phyloP scores from a whole-genome alignment of 2,888 invertebrate genomes.

The Eledone cirrhosa region DNA sequence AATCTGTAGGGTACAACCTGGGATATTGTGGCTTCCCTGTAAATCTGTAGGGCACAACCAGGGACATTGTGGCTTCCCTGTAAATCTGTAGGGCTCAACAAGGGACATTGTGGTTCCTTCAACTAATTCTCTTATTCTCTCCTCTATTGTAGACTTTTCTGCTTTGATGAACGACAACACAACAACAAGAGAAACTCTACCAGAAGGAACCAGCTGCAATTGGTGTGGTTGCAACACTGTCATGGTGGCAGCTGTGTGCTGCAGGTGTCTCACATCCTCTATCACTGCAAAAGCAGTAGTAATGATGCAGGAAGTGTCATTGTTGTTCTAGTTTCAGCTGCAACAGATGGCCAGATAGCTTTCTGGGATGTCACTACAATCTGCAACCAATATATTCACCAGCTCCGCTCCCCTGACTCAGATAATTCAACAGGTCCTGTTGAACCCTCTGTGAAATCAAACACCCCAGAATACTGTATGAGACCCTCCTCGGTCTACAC shows the following conservation, averaged over 20 bases:
- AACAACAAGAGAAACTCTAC: constrained; percentile 17
- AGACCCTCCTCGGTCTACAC: too few species aligned
- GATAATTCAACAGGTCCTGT: not conserved
- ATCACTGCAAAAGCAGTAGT: not conserved
- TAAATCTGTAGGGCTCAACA: too few species aligned
- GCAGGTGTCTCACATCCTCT: constrained; percentile 70
- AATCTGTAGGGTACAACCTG: too few species aligned
- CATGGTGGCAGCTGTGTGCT: constrained; percentile 77
- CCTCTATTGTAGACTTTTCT: constrained; percentile 46
- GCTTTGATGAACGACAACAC: constrained; percentile 44
- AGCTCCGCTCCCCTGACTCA: not conserved
- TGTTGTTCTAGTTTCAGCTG: constrained; percentile 71
- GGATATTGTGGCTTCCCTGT: too few species aligned
- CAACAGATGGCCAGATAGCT: constrained; percentile 77
- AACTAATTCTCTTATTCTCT: not conserved
- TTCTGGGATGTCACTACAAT: constrained; percentile 73
- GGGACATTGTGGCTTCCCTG: too few species aligned
- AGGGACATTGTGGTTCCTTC: too few species aligned
- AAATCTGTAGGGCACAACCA: too few species aligned
- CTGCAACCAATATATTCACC: constrained; percentile 12
- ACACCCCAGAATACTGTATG: too few species aligned
- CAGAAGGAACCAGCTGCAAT: constrained; percentile 35
- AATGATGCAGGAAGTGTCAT: constrained; percentile 18
- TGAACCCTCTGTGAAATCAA: not conserved
- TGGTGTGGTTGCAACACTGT: constrained; percentile 59